These are phyloP conservation scores for Drosophila murphyi DNA, from an alignment of 1,140 invertebrate species.

Conservation along the genomic window DNA sequence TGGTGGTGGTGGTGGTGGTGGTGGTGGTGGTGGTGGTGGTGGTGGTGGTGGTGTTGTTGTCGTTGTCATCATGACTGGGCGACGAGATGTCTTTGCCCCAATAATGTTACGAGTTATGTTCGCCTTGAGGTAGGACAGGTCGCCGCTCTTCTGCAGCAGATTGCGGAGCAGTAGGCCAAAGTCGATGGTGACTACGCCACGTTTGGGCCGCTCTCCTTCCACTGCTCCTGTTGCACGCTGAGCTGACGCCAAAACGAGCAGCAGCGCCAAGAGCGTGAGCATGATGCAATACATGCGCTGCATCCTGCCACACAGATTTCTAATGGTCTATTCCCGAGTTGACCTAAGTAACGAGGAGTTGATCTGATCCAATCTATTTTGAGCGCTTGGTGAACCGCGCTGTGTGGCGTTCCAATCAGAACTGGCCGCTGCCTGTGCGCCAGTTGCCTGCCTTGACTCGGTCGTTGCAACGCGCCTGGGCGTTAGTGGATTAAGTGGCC, in stretches of 20 bases:
- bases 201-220: constrained; percentile 14
- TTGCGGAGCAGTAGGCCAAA: constrained; percentile 65
- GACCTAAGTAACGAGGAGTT: not conserved
- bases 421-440: constrained; percentile 49
- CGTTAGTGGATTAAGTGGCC: constrained; percentile 65
- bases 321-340: no score
- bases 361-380: not conserved
- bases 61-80: constrained; percentile 39
- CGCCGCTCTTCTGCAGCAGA: constrained; percentile 65
- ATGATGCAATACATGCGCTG: constrained; percentile 9
- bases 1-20: constrained; percentile 15
- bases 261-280: constrained; percentile 1
- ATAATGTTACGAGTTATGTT: constrained; percentile 28
- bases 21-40: constrained; percentile 27
- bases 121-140: constrained; percentile 61
- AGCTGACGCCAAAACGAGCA: constrained; percentile 4
- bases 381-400: constrained; percentile 46
- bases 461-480: constrained; percentile 33
- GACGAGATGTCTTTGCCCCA: constrained; percentile 27
- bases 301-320: constrained; percentile 42
- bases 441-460: constrained; percentile 57
- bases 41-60: constrained; percentile 10
- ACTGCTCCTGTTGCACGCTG: not conserved
- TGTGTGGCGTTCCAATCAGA: constrained; percentile 63
- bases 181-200: constrained; percentile 60